A percentile compares a stretch with the other conserved stretches of the same genome.
Evolutionary conservation across 2,888 invertebrate species (phyloP).

Genomic region (Ryuthela nishihirai): DNA sequence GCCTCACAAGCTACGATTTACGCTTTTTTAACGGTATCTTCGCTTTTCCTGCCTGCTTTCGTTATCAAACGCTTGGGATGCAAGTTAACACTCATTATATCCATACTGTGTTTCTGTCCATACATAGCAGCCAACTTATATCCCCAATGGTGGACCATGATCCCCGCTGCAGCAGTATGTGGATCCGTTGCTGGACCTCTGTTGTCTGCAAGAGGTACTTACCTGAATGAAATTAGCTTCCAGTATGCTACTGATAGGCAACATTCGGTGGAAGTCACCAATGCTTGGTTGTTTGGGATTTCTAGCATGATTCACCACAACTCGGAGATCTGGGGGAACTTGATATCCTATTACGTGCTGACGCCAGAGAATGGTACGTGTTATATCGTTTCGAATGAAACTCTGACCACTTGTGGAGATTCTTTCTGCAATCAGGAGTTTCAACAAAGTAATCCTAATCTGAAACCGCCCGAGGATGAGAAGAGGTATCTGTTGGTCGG

Average conservation of each 20-base stretch:
- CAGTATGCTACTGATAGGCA: constrained; percentile 75
- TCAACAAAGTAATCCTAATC: constrained; percentile 53
- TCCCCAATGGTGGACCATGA: constrained; percentile 78
- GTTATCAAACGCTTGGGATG: constrained; percentile 88
- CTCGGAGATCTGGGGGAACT: constrained; percentile 95
- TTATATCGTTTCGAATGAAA: not conserved
- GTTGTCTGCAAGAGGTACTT: constrained; percentile 98
- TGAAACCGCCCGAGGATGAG: constrained; percentile 73
- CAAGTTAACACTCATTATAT: constrained; percentile 90
- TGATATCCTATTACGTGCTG: constrained; percentile 69
- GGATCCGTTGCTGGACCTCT: constrained; percentile 94
- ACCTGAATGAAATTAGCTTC: constrained; percentile 89
- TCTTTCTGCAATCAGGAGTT: constrained; percentile 28
- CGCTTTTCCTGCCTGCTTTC: constrained; percentile 91
- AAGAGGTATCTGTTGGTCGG: constrained; percentile 86
- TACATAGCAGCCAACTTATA: constrained; percentile 94
- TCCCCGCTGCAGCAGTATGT: constrained; percentile 84
- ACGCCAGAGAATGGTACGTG: constrained; percentile 21
- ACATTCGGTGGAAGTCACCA: constrained; percentile 63
- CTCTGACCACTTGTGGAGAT: constrained; percentile 24
- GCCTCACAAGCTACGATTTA: constrained; percentile 86
- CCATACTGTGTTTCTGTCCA: constrained; percentile 88
- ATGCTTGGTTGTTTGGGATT: constrained; percentile 95
- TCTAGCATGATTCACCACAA: constrained; percentile 98
- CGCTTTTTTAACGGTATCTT: constrained; percentile 86